phyloP scores from a whole-genome alignment of 2,888 invertebrate genomes.

The Cataglyphis rosenhaueri region DNA sequence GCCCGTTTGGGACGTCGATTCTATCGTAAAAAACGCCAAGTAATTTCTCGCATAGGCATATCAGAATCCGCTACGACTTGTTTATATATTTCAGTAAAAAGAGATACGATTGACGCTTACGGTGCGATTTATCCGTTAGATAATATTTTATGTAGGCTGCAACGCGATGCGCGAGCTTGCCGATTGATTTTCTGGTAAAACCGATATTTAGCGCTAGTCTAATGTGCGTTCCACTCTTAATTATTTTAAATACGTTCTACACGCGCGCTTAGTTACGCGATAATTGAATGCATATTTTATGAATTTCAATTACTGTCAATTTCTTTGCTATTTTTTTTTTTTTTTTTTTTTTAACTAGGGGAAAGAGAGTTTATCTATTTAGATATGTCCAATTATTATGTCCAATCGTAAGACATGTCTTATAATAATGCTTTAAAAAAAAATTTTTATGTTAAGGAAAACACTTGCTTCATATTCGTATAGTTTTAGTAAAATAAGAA shows the following conservation, averaged over 20 bases:
- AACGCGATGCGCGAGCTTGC: neutral
- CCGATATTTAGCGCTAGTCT: neutral
- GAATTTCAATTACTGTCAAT: conserved; percentile 9
- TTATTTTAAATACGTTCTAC: neutral
- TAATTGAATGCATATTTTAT: conserved; percentile 9
- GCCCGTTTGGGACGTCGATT: conserved; percentile 63
- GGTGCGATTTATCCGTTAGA: conserved; percentile 3
- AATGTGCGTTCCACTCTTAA: neutral
- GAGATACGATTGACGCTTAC: neutral
- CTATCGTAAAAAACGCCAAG: conserved; percentile 58
- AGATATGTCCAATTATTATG: too few relatives aligned
- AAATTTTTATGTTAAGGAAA: neutral
- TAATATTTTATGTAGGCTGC: conserved; percentile 5
- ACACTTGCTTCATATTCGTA: conserved; percentile 1
- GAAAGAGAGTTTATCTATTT: neutral
- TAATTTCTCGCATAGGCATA: conserved; percentile 53
- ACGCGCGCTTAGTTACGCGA: neutral
- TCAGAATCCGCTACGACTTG: neutral
- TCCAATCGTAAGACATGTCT: neutral
- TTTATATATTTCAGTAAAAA: conserved; percentile 1
- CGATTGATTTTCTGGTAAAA: conserved; percentile 12
- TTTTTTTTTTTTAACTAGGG: neutral
- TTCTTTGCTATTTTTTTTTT: neutral
- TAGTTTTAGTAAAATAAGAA: neutral
- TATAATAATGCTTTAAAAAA: conserved; percentile 11